Percentiles rank a stretch among this genome's conserved stretches.
Evolutionary conservation across 1,140 invertebrate species (phyloP).

Genomic region (Anoplolepis gracilipes): DNA sequence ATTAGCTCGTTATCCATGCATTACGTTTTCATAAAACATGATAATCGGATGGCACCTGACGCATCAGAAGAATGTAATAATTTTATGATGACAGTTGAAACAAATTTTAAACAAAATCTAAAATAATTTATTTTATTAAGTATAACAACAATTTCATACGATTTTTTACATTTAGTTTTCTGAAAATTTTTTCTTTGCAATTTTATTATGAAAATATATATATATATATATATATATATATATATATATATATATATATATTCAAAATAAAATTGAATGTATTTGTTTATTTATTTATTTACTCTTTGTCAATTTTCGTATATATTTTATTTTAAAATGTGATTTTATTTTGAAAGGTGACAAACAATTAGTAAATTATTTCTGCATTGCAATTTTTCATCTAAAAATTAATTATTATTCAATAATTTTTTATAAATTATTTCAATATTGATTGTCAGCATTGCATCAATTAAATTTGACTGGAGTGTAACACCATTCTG

Average conservation of each 20-base stretch:
- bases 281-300: neutral
- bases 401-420: neutral
- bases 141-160: too few species aligned
- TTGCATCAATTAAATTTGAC: slow-evolving; percentile 11
- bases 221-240: neutral
- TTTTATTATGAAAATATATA: neutral
- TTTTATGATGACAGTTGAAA: slow-evolving; percentile 10
- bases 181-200: neutral
- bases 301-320: neutral
- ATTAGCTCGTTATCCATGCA: slow-evolving; percentile 61
- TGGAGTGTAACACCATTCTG: neutral
- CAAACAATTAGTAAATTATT: neutral
- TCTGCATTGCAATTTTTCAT: neutral
- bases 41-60: slow-evolving; percentile 28
- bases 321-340: neutral
- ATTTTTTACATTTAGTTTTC: neutral
- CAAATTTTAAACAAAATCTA: neutral
- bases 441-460: neutral
- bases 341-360: neutral
- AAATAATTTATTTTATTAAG: neutral
- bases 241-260: neutral
- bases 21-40: slow-evolving; percentile 57
- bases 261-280: too few species aligned
- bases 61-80: neutral
- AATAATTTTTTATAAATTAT: neutral